Percentiles rank a stretch among this genome's conserved stretches.
Conservation (phyloP, 1,140 invertebrate genomes). For the Drosophila tropicalis region DNA sequence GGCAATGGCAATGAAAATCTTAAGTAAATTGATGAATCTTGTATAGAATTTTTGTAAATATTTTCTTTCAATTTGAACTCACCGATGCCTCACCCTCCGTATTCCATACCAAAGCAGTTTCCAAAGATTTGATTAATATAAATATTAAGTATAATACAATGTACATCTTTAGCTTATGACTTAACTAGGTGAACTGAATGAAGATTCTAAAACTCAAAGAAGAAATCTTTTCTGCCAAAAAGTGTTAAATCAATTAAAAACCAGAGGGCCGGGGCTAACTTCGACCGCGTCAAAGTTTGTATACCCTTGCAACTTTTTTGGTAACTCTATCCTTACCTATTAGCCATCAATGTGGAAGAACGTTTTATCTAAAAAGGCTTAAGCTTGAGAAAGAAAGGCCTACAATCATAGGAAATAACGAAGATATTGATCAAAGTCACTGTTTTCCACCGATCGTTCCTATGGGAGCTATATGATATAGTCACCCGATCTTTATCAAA, state of each 20-base stretch:
- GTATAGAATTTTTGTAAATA: neutral
- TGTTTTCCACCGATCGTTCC: too few relatives aligned
- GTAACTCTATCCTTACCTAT: too few relatives aligned
- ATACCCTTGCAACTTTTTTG: too few relatives aligned
- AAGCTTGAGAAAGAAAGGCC: too few relatives aligned
- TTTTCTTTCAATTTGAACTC: neutral
- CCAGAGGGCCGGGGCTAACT: too few relatives aligned
- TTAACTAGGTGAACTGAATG: conserved; percentile 20
- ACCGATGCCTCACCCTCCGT: conserved; percentile 52
- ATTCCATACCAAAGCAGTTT: conserved; percentile 52
- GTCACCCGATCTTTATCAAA: too few relatives aligned
- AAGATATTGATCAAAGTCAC: too few relatives aligned
- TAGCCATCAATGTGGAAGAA: too few relatives aligned
- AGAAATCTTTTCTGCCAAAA: conserved; percentile 16
- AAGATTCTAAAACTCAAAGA: neutral
- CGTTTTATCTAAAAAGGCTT: too few relatives aligned
- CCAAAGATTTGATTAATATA: neutral
- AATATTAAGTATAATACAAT: conserved; percentile 16
- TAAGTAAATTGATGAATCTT: neutral
- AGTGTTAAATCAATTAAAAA: conserved; percentile 56
- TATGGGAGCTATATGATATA: too few relatives aligned
- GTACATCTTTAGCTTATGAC: conserved; percentile 26
- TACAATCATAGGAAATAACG: too few relatives aligned
- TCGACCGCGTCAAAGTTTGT: too few relatives aligned
- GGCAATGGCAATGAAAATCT: conserved; percentile 87